Evolutionary conservation across 1,140 invertebrate species (phyloP), one percentile per base, ranked within the genome.

Genomic region (Theocolax elegans): DNA sequence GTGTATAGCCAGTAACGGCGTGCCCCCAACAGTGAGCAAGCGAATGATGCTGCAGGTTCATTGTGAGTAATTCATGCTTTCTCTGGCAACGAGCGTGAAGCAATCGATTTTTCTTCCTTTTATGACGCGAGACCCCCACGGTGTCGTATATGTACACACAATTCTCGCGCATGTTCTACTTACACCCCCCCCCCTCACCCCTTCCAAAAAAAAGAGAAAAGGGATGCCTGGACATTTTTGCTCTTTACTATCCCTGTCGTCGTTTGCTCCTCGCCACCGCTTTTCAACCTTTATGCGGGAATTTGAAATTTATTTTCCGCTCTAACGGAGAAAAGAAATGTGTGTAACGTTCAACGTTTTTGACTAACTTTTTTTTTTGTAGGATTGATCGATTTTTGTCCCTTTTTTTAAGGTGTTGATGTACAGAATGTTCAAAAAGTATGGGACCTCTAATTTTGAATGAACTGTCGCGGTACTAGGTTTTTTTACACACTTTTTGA

Each of bases 21-120:
- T 95, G 10, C 93, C 92, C 13, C 93, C 93, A 15, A 90, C 92
- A 19, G 92, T 93, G 74, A 92, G 91, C 85, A 93, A 93, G 82
- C 86, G 92, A 80, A 92, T 94, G 87, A 92, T 92, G 88, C 87
- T 94, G 69, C 91, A 92, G 79, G 92, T 94, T 72, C 92, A 94
- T 85, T 95, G 94, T 95, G 84, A 94, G 93, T 94, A 88, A 72
- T 67, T 62, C 48, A 44, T 38, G 23, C 48, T 51, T 49, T 53
- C 38, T 10, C 40, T 8, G 38, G 10, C 31, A 42, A 13, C 10
- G 35, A 38, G 15, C 3, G 23, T 15, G 42, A 48, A 1, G 12
- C 19, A 9, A 66, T 72, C 69, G 69, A 71, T 65, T 66, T 66
- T 60, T 66, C 69, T 19, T 56, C 51, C 59, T 56, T n/a, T 56